phyloP scores from a whole-genome alignment of 2,888 invertebrate species.

The Drosophila falleni region DNA sequence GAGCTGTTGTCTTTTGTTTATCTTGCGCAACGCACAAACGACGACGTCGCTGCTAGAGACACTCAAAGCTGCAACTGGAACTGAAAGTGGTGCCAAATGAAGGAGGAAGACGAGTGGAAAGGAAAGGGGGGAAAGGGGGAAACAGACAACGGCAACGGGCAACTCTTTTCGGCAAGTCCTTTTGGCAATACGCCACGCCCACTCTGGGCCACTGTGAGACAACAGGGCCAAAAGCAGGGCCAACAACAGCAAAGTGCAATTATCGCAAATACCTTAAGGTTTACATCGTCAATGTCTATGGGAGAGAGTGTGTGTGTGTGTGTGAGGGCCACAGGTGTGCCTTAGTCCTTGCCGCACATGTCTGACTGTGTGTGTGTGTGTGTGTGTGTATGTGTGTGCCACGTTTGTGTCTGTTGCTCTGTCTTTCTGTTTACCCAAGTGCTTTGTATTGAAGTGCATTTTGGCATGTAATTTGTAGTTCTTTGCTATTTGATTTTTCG shows the following conservation, averaged over 20 bases:
- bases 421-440: constrained; percentile 76
- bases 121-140: neutral
- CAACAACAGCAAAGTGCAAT: constrained; percentile 82
- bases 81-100: constrained; percentile 14
- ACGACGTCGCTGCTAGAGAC: constrained; percentile 55
- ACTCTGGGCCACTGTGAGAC: constrained; percentile 11
- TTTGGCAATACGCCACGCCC: constrained; percentile 37
- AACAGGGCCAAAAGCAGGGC: constrained; percentile 8
- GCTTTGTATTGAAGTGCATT: constrained; percentile 83
- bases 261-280: constrained; percentile 83
- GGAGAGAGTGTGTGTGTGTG: constrained; percentile 16
- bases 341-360: constrained; percentile 32
- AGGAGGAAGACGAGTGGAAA: too few relatives aligned
- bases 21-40: constrained; percentile 69
- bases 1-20: constrained; percentile 74
- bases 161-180: constrained; percentile 67
- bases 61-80: constrained; percentile 36
- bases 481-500: constrained; percentile 80
- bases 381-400: constrained; percentile 28
- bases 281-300: constrained; percentile 70
- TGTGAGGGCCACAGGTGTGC: constrained; percentile 64
- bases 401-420: constrained; percentile 48
- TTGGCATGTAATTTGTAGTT: constrained; percentile 82
- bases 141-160: constrained; percentile 24
- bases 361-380: constrained; percentile 7